Base-by-base conservation (phyloP, 1,140 invertebrate species). In the Aphaenogaster ashmeadi region DNA sequence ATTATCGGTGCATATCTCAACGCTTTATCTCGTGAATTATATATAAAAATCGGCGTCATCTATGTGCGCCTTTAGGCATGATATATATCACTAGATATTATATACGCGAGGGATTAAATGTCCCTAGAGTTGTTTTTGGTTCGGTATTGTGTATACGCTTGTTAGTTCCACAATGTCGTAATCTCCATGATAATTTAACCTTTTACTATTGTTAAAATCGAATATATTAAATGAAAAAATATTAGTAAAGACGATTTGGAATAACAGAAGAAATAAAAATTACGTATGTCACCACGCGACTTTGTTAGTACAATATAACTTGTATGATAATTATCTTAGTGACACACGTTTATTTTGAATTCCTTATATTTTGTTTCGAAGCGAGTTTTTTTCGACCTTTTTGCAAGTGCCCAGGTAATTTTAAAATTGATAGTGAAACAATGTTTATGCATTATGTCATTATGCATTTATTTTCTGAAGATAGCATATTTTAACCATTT, bases 121-220 rank as follows among this genome's bases (percentile, higher is more conserved):
- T 84, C n/a, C 80, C 80, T 75, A 84, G 18, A 56, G 38, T 33
- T 71, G 36, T 77, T 33, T 15, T 86, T 50, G 2, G 9, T 44
- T 33, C 3, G 38, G n/a, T 47, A 41, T 41, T 21, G 60, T 84
- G 13, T 44, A 13, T 83, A 38, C 44, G 15, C 38, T 71, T 50
- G 18, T 71, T 81, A 13, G 36, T 83, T 58, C 9, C 38, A 44
- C 33, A 44, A 71, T n/a, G 1, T 64, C 11, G 4, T 56, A 33
- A 72, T 58, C 11, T 52, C 13, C 7, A n/a, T 38, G 5, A 27
- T 72, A 72, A 72, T 71, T 56, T 81, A 69, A 18, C 9, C 21
- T 38, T n/a, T 36, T 41, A 15, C 9, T 41, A n/a, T 47, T 7
- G n/a, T 79, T 64, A 33, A 47, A 38, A 56, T 41, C n/a, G 13